A percentile compares a stretch with the other conserved stretches of the same genome.
Evolutionary conservation across 2,113 vertebrate species (phyloP).

Genomic region (Bettongia penicillata): DNA sequence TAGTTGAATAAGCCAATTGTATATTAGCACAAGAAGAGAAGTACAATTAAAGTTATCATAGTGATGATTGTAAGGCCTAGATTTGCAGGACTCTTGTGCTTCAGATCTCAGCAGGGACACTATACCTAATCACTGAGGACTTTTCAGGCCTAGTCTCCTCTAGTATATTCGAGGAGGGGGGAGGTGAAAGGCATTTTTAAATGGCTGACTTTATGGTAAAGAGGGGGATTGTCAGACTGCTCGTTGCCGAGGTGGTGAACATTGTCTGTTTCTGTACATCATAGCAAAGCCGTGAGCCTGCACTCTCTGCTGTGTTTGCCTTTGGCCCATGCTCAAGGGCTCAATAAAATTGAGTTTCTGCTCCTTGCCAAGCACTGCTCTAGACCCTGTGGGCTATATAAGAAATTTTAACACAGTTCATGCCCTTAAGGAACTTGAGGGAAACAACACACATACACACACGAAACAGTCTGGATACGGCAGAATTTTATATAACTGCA

Average conservation of each 20-base stretch:
- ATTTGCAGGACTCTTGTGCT: background rate
- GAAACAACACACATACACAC: background rate
- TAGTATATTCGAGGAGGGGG: background rate
- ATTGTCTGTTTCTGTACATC: background rate
- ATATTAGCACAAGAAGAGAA: background rate
- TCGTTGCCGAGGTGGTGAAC: background rate
- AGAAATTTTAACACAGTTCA: background rate
- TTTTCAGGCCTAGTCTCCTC: background rate
- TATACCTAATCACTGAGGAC: background rate
- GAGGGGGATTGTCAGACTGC: too few species aligned
- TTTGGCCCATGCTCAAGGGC: background rate
- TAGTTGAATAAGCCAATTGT: background rate
- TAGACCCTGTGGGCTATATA: background rate
- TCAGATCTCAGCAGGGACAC: background rate
- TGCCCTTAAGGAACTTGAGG: background rate
- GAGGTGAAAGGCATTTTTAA: background rate
- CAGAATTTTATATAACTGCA: background rate
- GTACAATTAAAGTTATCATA: background rate
- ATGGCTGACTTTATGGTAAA: too few species aligned
- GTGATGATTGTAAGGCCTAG: background rate
- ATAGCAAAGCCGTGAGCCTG: background rate
- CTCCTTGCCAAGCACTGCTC: background rate
- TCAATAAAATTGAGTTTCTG: background rate
- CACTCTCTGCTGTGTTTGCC: background rate
- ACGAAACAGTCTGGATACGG: background rate